Evolutionary conservation across 2,888 invertebrate species (phyloP), one percentile per base, ranked within the genome.

Genomic region (Nysson spinosus): DNA sequence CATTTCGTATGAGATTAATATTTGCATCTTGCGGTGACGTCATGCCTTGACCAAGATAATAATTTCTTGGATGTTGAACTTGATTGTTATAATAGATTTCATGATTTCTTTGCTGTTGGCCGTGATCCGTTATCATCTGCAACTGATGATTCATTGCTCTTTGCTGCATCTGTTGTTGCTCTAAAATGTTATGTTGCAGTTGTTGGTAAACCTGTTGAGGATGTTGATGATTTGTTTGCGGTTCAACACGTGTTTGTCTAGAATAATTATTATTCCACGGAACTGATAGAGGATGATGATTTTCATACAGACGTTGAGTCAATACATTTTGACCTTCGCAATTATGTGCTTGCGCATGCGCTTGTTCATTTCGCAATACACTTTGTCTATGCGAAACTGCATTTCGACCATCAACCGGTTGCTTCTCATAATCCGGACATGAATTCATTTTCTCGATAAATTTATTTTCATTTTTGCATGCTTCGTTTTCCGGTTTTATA

Each of bases 11-110:
- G 6, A 65, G 71, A 52, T 54, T 69, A 0, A 57, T 37, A 1
- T 50, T 60, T 6, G 63, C 50, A 34, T 78, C 77, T 17, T 79
- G 81, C 0, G 77, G 77, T 0, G 77, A 75, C 0, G 72, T 74
- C 75, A 78, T 79, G 2, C 70, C 75, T 3, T 63, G 46, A 1
- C 37, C 35, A 6, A 58, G 24, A 5, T 22, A 4, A 3, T 24
- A 26, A 14, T 46, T 50, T 19, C 34, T 20, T 4, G 7, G 7
- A 11, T 44, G 49, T 9, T 54, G 52, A 24, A 22, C 22, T 28
- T 40, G 35, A 46, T 68, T 40, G 42, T 50, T 20, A 7, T 34
- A 20, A 46, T 17, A 40, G 5, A 47, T 16, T 32, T 14, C 44
- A 17, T 60, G 40, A n/a, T 16, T 30, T 35, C 17, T 19, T 1